Conservation (phyloP, 1,140 invertebrate genomes). For the Pectinophora gossypiella region DNA sequence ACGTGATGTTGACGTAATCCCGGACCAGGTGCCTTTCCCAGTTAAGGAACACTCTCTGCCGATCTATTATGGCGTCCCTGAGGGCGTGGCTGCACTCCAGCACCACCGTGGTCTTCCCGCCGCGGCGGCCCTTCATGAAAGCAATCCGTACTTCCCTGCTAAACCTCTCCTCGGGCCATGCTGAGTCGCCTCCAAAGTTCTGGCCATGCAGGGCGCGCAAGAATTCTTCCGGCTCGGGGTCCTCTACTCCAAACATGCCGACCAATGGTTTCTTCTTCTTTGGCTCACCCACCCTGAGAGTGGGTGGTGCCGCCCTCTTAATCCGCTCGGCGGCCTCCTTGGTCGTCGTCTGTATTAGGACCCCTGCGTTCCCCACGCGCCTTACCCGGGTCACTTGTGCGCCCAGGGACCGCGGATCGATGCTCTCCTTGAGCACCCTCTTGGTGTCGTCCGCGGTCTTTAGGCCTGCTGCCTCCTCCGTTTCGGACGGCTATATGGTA, state of each 20-base stretch:
- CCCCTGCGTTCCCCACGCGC: constrained; percentile 14
- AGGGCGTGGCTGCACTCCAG: not conserved
- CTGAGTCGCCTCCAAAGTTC: constrained; percentile 8
- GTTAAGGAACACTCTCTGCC: not conserved
- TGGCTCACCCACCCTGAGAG: constrained; percentile 5
- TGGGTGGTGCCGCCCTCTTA: not conserved
- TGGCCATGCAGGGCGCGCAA: not conserved
- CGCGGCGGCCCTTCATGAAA: not conserved
- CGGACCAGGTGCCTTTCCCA: not conserved
- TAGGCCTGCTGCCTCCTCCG: not conserved
- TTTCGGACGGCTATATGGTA: too few relatives aligned
- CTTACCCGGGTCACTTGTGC: constrained; percentile 2
- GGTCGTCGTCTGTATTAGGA: constrained; percentile 8
- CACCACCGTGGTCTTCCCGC: not conserved
- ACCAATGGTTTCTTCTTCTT: constrained; percentile 5
- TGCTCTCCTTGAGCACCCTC: not conserved
- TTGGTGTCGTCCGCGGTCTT: constrained; percentile 5
- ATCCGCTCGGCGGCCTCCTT: constrained; percentile 1
- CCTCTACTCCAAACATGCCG: not conserved
- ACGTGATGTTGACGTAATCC: not conserved
- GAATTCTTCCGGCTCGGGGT: not conserved
- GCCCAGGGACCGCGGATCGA: not conserved
- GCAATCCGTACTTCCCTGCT: not conserved
- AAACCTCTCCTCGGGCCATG: not conserved
- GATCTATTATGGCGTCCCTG: not conserved